These are phyloP conservation scores for Opisthograptis luteolata DNA, from an alignment of 2,888 invertebrate genomes.

Conservation along the genomic window DNA sequence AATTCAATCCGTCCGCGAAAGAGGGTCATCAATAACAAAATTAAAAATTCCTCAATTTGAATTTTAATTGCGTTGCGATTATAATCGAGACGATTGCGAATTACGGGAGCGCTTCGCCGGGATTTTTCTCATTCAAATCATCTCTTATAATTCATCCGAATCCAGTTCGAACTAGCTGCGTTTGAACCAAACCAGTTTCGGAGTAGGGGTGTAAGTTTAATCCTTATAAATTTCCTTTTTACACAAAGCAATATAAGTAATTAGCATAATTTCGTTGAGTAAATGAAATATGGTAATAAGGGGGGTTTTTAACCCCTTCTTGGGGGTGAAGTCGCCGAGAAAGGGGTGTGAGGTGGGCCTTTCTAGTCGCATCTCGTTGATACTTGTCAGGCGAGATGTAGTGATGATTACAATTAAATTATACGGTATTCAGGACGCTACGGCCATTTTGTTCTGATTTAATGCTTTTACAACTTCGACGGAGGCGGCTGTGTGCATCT, in stretches of 20 bases:
- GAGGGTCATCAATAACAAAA: slow-evolving; percentile 82
- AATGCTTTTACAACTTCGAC: slow-evolving; percentile 48
- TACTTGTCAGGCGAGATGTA: slow-evolving; percentile 80
- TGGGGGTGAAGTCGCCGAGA: slow-evolving; percentile 57
- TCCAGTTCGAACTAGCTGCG: slow-evolving; percentile 53
- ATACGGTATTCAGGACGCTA: slow-evolving; percentile 65
- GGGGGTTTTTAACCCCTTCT: slow-evolving; percentile 74
- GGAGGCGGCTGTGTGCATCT: slow-evolving; percentile 38
- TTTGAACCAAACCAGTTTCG: slow-evolving; percentile 57
- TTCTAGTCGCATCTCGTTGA: slow-evolving; percentile 81
- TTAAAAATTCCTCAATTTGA: slow-evolving; percentile 82
- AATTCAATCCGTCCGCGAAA: slow-evolving; percentile 68
- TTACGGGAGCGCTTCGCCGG: slow-evolving; percentile 65
- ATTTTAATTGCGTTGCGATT: slow-evolving; percentile 82
- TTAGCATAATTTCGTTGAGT: slow-evolving; percentile 85
- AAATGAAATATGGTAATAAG: slow-evolving; percentile 85
- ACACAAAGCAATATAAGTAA: slow-evolving; percentile 85
- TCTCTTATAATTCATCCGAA: slow-evolving; percentile 49
- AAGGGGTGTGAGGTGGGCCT: slow-evolving; percentile 57
- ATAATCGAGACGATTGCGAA: slow-evolving; percentile 76
- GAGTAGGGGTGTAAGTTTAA: slow-evolving; percentile 77
- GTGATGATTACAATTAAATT: slow-evolving; percentile 83
- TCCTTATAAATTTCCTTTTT: slow-evolving; percentile 85
- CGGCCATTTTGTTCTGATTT: slow-evolving; percentile 79
- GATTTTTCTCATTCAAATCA: slow-evolving; percentile 68